phyloP scores from a whole-genome alignment of 2,888 invertebrate species.

The Lutraria lutraria region DNA sequence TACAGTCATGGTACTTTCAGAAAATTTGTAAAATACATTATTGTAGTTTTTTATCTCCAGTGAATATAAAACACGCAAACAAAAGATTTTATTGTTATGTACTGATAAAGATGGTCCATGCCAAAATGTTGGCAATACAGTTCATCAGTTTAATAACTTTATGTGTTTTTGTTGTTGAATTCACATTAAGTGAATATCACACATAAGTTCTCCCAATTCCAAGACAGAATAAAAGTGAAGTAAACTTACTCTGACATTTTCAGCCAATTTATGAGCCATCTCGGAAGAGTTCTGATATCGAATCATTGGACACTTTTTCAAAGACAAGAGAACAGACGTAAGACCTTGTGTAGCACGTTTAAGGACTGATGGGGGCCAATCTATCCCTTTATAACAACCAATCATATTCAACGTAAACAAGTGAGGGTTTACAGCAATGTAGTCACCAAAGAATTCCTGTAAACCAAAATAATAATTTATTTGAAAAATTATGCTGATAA shows the following conservation, averaged over 20 bases:
- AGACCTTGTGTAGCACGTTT: constrained; percentile 94
- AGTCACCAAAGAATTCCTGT: constrained; percentile 98
- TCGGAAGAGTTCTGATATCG: constrained; percentile 95
- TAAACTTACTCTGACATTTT: constrained; percentile 90
- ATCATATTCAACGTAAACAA: constrained; percentile 90
- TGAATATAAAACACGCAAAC: too few species aligned
- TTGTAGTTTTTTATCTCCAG: too few species aligned
- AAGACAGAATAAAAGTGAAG: not conserved
- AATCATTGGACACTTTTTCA: constrained; percentile 96
- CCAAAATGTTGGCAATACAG: too few species aligned
- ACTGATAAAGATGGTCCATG: too few species aligned
- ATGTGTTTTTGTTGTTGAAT: too few species aligned
- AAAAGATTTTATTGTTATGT: too few species aligned
- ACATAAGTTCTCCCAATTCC: not conserved
- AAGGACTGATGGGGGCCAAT: constrained; percentile 93
- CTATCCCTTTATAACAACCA: constrained; percentile 86
- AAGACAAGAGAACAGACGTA: constrained; percentile 93
- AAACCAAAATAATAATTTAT: constrained; percentile 56
- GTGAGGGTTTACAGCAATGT: constrained; percentile 96
- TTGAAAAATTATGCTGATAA: not conserved
- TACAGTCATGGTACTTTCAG: too few species aligned
- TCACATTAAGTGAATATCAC: too few species aligned
- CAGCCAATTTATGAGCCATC: constrained; percentile 94
- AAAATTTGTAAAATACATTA: too few species aligned
- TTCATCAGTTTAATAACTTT: too few species aligned